Evolutionary conservation across 2,113 vertebrate species (phyloP).

Genomic region (Psilopogon haemacephalus): DNA sequence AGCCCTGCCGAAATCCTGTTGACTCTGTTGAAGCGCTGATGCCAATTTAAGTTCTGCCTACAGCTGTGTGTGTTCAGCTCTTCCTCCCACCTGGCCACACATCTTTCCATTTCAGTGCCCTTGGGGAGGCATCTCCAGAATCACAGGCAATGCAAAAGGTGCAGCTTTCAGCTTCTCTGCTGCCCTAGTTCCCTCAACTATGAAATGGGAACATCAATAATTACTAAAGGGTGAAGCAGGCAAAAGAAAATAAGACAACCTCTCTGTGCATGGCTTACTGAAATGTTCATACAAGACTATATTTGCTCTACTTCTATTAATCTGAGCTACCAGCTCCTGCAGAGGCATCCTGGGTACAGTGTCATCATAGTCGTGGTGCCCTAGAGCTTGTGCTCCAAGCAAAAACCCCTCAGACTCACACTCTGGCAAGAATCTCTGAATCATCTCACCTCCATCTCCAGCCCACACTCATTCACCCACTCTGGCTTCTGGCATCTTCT

Average conservation of each 20-base stretch:
- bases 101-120: not conserved
- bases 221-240: not conserved
- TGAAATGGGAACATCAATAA: not conserved
- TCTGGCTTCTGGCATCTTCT: not conserved
- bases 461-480: not conserved
- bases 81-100: not conserved
- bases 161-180: not conserved
- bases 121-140: not conserved
- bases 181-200: not conserved
- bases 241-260: not conserved
- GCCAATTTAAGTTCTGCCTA: not conserved
- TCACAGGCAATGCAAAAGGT: not conserved
- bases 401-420: not conserved
- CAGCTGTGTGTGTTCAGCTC: not conserved
- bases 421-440: not conserved
- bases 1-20: not conserved
- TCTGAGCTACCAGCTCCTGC: not conserved
- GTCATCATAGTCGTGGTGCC: fast-evolving
- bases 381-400: not conserved
- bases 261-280: fast-evolving
- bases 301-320: not conserved
- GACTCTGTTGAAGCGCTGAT: not conserved
- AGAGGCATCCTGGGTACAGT: not conserved
- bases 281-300: not conserved
- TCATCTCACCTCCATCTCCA: not conserved